Percentiles rank a stretch among this genome's conserved stretches.
These are phyloP conservation scores for Chromobotia macracanthus DNA, from an alignment of 2,797 vertebrate species.

Conservation along the genomic window DNA sequence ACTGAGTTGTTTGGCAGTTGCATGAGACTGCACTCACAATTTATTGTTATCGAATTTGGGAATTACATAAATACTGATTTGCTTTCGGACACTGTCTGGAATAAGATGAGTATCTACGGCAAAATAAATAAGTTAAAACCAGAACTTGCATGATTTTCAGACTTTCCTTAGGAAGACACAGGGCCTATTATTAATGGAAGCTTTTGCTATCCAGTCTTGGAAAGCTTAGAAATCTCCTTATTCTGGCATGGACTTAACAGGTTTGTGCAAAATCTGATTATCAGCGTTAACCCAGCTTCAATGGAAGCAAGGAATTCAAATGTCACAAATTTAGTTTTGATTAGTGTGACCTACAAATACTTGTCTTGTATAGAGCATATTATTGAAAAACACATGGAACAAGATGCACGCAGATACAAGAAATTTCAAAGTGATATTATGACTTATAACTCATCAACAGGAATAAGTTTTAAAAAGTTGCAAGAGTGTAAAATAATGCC, in stretches of 20 bases:
- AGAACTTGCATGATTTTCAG: slow-evolving; percentile 22
- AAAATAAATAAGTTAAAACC: slow-evolving; percentile 35
- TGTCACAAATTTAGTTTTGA: background rate
- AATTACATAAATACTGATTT: background rate
- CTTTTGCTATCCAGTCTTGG: background rate
- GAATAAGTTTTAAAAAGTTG: too few relatives aligned
- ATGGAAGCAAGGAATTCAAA: background rate
- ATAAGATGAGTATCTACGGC: slow-evolving; percentile 21
- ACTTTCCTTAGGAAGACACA: background rate
- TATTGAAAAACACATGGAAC: too few relatives aligned
- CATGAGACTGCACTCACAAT: slow-evolving; percentile 7
- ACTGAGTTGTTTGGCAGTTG: slow-evolving; percentile 12
- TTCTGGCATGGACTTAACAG: background rate
- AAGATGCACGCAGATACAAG: too few relatives aligned
- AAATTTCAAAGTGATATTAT: too few relatives aligned
- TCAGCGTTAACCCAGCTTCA: background rate
- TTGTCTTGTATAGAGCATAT: too few relatives aligned
- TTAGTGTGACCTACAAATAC: too few relatives aligned
- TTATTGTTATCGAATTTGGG: slow-evolving; percentile 7
- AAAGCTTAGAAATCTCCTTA: background rate
- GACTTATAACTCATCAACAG: too few relatives aligned
- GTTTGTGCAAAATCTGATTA: slow-evolving; percentile 5
- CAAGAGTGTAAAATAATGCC: too few relatives aligned
- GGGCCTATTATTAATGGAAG: background rate
- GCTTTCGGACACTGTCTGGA: background rate